Evolutionary conservation across 2,888 invertebrate species (phyloP), one percentile per base, ranked within the genome.

Genomic region (Ormyrus thymus): DNA sequence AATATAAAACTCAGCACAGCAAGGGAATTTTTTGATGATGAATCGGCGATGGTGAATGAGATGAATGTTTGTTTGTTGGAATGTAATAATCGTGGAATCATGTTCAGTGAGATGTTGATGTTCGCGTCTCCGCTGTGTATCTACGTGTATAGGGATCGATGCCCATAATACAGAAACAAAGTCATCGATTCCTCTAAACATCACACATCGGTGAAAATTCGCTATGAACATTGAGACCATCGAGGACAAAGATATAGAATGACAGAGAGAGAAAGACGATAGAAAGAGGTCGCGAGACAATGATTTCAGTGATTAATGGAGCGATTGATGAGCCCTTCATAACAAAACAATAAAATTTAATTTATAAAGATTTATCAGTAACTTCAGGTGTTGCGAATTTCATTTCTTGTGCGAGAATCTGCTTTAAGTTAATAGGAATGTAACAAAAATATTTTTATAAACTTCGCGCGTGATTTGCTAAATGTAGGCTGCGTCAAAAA

Each of bases 1-100:
- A 68, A 73, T 62, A 76, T 76, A 70, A 59, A 64, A 73, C 71
- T 73, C 51, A 78, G 81, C 81, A 81, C 81, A 69, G 76, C 81
- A 81, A 81, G 78, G 81, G 81, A 73, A 78, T 73, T 77, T 73
- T 74, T 66, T 11, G 58, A 64, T 64, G 64, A 74, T 73, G 68
- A 74, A 51, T 56, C 56, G 71, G 48, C 71, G 76, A 55, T 29
- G 53, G 69, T 65, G 29, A 29, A 29, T 29, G 29, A 69, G 50
- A 66, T 78, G 62, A 69, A 76, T 70, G 76, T 65, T 66, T 15
- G 76, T 80, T 73, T 61, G 48, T 6, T 80, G 69, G 65, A 80
- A 65, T 76, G 65, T 73, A 10, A 29, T 29, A 29, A 76, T 64
- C 43, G 71, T 76, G 76, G 70, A 77, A 73, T 65, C 55, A 72